These are phyloP conservation scores for Macrosiphum euphorbiae DNA, from an alignment of 2,888 invertebrate species.

Conservation along the genomic window DNA sequence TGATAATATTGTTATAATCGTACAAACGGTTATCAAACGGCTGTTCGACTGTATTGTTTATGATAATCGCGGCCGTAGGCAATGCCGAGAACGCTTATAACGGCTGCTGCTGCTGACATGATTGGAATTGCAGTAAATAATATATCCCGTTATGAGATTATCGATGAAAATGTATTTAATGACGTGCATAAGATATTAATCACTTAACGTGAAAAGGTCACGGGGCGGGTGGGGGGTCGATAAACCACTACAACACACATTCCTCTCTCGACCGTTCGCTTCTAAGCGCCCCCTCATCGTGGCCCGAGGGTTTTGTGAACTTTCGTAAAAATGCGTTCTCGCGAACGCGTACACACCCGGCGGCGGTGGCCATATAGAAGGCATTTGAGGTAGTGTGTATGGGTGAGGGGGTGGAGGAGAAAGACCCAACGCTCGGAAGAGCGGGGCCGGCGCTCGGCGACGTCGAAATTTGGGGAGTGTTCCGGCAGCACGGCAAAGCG, in stretches of 20 bases:
- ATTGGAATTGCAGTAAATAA: background rate
- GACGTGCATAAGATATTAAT: background rate
- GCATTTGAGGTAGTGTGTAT: background rate
- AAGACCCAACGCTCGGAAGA: background rate
- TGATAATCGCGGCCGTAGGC: background rate
- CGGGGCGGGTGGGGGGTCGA: background rate
- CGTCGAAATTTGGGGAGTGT: constrained; percentile 29
- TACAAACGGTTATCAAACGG: background rate
- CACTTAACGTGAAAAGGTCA: background rate
- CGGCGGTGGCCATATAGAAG: background rate
- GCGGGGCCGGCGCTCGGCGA: background rate
- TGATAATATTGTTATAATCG: background rate
- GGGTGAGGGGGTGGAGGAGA: background rate
- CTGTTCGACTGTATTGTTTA: background rate
- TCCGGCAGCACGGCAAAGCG: constrained; percentile 11
- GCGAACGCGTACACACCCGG: background rate
- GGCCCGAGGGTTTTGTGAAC: background rate
- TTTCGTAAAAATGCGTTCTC: background rate
- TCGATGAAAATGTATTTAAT: background rate
- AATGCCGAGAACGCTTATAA: background rate
- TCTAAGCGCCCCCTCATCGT: background rate
- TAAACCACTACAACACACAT: background rate
- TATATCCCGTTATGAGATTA: background rate
- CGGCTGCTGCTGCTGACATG: background rate
- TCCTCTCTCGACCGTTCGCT: background rate